phyloP scores from a whole-genome alignment of 2,797 vertebrate species.

The Halcyon badia region DNA sequence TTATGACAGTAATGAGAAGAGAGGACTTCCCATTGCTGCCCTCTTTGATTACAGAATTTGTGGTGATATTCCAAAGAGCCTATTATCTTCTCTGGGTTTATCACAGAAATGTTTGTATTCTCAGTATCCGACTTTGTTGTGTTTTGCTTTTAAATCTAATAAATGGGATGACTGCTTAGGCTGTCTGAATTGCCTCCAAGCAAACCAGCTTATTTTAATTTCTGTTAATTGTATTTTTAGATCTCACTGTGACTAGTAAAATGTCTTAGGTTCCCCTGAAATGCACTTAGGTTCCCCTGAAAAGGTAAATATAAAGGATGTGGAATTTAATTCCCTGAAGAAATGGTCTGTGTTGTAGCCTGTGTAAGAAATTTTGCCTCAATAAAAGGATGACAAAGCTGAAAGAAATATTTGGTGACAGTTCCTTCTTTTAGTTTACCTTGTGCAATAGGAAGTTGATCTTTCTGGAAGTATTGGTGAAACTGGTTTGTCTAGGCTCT shows the following conservation, averaged over 20 bases:
- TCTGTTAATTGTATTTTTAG: conserved; percentile 11
- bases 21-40: neutral
- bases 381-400: neutral
- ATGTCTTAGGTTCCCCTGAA: too few species aligned
- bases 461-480: neutral
- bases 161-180: neutral
- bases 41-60: neutral
- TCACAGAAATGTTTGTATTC: neutral
- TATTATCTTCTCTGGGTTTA: neutral
- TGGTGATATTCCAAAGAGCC: neutral
- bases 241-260: neutral
- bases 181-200: neutral
- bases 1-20: neutral
- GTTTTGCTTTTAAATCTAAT: neutral
- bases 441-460: conserved; percentile 48
- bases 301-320: neutral
- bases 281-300: neutral
- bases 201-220: neutral
- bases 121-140: neutral
- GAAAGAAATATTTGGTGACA: neutral
- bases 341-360: neutral
- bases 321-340: neutral
- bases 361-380: neutral
- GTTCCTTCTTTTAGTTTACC: neutral
- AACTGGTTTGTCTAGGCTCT: conserved; percentile 53